Evolutionary conservation across 2,888 invertebrate species (phyloP), one percentile per base, ranked within the genome.

Genomic region (Nephrocerus scutellatus): DNA sequence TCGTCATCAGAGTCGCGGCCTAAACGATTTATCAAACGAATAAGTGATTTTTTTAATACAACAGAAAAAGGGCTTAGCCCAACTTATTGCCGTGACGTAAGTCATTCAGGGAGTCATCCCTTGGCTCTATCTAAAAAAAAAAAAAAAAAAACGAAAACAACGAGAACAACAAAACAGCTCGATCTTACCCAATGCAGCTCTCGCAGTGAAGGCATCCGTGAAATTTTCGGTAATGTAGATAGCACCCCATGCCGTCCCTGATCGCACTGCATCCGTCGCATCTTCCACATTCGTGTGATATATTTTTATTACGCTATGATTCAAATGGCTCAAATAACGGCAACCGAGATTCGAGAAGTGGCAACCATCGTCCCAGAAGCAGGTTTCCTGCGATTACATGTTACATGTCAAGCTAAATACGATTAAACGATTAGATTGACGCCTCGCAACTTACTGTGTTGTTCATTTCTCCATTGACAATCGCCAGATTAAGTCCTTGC

Each of bases 211-310:
- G 1, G 87, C 86, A 47, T 84, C 83, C 0, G 92, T 87, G 55
- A 92, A 95, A 61, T 92, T 92, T 56, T 85, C 82, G 16, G 87
- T 85, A 57, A 95, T 88, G 60, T 84, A 84, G 6, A 93, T 64
- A 7, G 85, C 84, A 3, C 91, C 92, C 92, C 93, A 93, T 0
- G 86, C 84, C 16, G 84, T 72, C 0, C 92, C 93, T 3, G 66
- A 67, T 22, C 74, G 70, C 1, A 92, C 91, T 0, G 86, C 86
- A 20, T 74, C 65, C 40, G 80, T 70, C 0, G 90, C 92, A 0
- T 74, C 70, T 0, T 76, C 72, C 5, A 82, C 70, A 49, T 78
- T 75, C 10, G 72, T 70, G 68, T 84, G 87, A 68, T 77, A 79
- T 25, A 71, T 74, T 68, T 84, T 83, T 28, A 74, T 62, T 60